Percentiles rank a stretch among this genome's conserved stretches.
phyloP scores from a whole-genome alignment of 2,888 invertebrate genomes.

The Lobophora halterata region DNA sequence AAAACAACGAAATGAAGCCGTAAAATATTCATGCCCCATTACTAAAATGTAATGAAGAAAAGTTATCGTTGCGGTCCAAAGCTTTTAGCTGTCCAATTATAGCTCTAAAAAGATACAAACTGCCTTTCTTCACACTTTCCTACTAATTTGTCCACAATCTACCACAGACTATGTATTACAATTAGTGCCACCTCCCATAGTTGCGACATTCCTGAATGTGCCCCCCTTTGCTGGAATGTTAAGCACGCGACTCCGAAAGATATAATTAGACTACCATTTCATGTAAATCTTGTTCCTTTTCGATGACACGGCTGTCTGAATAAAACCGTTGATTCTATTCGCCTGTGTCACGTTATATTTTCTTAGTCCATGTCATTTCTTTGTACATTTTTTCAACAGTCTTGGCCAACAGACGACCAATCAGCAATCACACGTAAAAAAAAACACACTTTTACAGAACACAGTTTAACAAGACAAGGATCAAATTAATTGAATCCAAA shows the following conservation, averaged over 20 bases:
- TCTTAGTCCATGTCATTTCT: slow-evolving; percentile 17
- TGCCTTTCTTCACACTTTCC: not conserved
- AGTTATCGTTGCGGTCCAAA: too few relatives aligned
- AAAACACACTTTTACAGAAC: too few relatives aligned
- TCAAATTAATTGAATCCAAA: too few relatives aligned
- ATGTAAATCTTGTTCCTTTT: slow-evolving; percentile 50
- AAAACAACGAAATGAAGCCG: not conserved
- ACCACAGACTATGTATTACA: slow-evolving; percentile 1
- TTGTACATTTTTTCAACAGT: slow-evolving; percentile 1
- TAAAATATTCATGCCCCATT: not conserved
- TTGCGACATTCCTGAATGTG: slow-evolving; percentile 30
- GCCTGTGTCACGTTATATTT: slow-evolving; percentile 23
- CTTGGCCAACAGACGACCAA: too few relatives aligned
- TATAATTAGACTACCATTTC: slow-evolving; percentile 67
- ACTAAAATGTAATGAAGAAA: too few relatives aligned
- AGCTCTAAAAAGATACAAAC: too few relatives aligned
- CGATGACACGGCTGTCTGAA: slow-evolving; percentile 32
- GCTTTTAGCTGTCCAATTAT: too few relatives aligned
- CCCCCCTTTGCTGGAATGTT: slow-evolving; percentile 45
- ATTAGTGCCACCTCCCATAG: slow-evolving; percentile 18
- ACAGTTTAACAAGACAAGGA: too few relatives aligned
- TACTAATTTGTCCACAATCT: slow-evolving; percentile 4
- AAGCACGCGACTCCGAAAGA: slow-evolving; percentile 57
- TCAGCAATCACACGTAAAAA: too few relatives aligned
- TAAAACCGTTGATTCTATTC: slow-evolving; percentile 31